Percentiles rank a stretch among this genome's conserved stretches.
phyloP scores from a whole-genome alignment of 1,140 invertebrate genomes.

The Orius insidiosus region DNA sequence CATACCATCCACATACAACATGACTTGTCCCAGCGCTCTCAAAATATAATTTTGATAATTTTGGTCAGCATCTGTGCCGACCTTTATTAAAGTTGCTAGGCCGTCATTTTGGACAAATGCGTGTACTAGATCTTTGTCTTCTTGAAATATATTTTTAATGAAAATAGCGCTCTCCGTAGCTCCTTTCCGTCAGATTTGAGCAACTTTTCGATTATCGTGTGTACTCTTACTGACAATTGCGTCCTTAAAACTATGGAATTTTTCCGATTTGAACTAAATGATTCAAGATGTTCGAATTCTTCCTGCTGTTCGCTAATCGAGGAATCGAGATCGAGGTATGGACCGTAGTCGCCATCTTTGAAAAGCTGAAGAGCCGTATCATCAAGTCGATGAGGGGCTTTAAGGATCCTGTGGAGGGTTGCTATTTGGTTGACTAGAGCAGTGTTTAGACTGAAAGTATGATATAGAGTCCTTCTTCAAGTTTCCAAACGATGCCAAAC shows the following conservation, averaged over 20 bases:
- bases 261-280: constrained; percentile 81
- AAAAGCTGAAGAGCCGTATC: constrained; percentile 91
- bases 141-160: constrained; percentile 73
- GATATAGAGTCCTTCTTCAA: too few species aligned
- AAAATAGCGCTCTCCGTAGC: constrained; percentile 83
- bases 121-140: constrained; percentile 98
- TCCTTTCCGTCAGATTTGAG: constrained; percentile 84
- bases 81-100: constrained; percentile 81
- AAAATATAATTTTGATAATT: constrained; percentile 99
- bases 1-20: constrained; percentile 99
- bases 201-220: constrained; percentile 96
- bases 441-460: constrained; percentile 77
- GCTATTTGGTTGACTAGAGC: constrained; percentile 90
- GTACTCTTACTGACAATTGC: constrained; percentile 88
- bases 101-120: constrained; percentile 98
- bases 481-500: too few species aligned
- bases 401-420: constrained; percentile 74
- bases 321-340: constrained; percentile 87
- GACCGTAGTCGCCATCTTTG: constrained; percentile 90
- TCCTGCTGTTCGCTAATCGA: constrained; percentile 88
- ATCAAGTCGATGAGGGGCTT: constrained; percentile 88
- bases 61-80: constrained; percentile 86
- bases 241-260: constrained; percentile 92
- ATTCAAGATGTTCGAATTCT: constrained; percentile 63
- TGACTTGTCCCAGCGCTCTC: constrained; percentile 81